These are phyloP conservation scores for Harpegnathos saltator DNA, from an alignment of 1,140 invertebrate species.

Conservation along the genomic window DNA sequence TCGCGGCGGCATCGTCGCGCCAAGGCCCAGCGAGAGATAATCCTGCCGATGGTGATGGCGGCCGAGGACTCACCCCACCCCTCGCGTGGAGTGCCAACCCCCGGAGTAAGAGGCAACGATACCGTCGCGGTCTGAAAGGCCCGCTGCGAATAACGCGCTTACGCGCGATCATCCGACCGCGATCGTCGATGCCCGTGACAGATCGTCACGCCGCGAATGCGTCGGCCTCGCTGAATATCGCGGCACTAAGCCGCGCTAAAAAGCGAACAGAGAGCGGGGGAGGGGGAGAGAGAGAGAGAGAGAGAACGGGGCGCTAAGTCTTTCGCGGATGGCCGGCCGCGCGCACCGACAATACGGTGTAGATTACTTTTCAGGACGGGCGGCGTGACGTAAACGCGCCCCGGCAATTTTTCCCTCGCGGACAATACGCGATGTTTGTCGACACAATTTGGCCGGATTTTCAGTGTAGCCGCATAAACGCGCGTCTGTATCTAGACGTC, in stretches of 20 bases:
- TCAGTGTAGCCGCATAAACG: constrained; percentile 33
- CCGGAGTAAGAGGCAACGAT: constrained; percentile 78
- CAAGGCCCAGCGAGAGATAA: constrained; percentile 56
- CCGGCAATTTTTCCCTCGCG: constrained; percentile 69
- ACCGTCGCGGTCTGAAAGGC: constrained; percentile 77
- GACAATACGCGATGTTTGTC: constrained; percentile 83
- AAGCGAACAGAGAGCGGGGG: constrained; percentile 60
- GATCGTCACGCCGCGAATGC: constrained; percentile 66
- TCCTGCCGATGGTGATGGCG: constrained; percentile 62
- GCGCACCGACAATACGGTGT: constrained; percentile 80
- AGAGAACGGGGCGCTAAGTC: constrained; percentile 51
- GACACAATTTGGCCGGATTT: constrained; percentile 84
- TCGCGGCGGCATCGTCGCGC: constrained; percentile 15
- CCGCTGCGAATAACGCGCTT: constrained; percentile 85
- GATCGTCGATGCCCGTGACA: constrained; percentile 77
- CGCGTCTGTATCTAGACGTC: constrained; percentile 1
- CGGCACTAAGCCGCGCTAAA: constrained; percentile 66
- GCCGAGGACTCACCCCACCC: constrained; percentile 66
- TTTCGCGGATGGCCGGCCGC: constrained; percentile 56
- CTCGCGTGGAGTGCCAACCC: constrained; percentile 55
- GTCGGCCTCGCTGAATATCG: constrained; percentile 60
- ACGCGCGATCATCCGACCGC: constrained; percentile 84
- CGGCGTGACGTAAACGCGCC: constrained; percentile 84
- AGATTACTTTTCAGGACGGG: constrained; percentile 86
- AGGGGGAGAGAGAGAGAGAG: constrained; percentile 3